Evolutionary conservation across 1,140 invertebrate genomes (phyloP).

Genomic region (Bicyclus anynana): DNA sequence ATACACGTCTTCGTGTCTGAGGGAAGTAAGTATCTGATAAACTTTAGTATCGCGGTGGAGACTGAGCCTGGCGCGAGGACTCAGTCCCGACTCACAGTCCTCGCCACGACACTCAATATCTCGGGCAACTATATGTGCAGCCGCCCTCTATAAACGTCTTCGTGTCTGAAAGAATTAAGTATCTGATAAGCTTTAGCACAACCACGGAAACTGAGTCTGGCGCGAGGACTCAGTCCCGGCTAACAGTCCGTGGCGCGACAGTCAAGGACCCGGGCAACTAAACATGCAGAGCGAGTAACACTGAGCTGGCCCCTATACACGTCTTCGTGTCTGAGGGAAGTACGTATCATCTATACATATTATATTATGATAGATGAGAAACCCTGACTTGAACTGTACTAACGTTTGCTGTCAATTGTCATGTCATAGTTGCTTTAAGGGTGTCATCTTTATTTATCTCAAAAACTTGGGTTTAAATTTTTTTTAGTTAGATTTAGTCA

Average conservation of each 20-base stretch:
- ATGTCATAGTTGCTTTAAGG: too few relatives aligned
- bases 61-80: slow-evolving; percentile 88
- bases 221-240: slow-evolving; percentile 86
- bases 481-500: too few relatives aligned
- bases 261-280: slow-evolving; percentile 94
- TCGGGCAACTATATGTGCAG: slow-evolving; percentile 95
- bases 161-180: slow-evolving; percentile 89
- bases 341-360: too few relatives aligned
- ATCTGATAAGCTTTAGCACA: slow-evolving; percentile 33
- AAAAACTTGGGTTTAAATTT: too few relatives aligned
- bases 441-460: too few relatives aligned
- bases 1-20: slow-evolving; percentile 94
- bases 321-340: slow-evolving; percentile 94
- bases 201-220: slow-evolving; percentile 92
- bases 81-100: slow-evolving; percentile 90
- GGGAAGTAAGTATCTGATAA: slow-evolving; percentile 79
- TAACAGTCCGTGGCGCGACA: slow-evolving; percentile 89
- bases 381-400: too few relatives aligned
- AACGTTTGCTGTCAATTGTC: too few relatives aligned
- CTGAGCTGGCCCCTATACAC: slow-evolving; percentile 91
- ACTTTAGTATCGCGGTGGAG: slow-evolving; percentile 83
- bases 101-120: slow-evolving; percentile 89
- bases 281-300: slow-evolving; percentile 92
- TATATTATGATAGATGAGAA: too few relatives aligned
- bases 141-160: slow-evolving; percentile 93